Evolutionary conservation across 2,888 invertebrate species (phyloP), one percentile per base, ranked within the genome.

Genomic region (Conus canariensis): DNA sequence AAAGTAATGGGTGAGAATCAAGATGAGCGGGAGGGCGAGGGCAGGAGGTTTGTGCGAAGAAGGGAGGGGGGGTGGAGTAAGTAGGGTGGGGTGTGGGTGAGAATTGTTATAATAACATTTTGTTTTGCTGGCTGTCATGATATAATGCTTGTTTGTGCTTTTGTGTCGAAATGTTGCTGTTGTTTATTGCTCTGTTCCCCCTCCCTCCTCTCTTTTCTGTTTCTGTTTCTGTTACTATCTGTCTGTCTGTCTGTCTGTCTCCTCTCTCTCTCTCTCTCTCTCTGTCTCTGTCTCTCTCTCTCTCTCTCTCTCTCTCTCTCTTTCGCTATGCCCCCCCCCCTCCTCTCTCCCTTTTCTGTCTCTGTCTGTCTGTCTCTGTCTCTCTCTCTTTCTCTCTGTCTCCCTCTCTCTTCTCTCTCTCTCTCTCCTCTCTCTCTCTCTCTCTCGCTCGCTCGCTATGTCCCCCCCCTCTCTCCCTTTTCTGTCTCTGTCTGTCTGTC

Each of bases 371-470:
- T 16, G 30, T 70, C 22, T 70, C 16, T 22, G 1, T 70, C 70
- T 16, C 19, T 22, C 1, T 22, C 7, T 22, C 22, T 70, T 3
- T 16, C 19, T 70, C 16, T 70, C 70, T 70, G 1, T 8, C 45
- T 82, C 58, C 25, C 58, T 70, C 22, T 70, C 16, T 16, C 16
- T 16, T 7, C 64, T 64, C 64, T 64, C 64, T 64, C 64, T n/a
- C n/a, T 74, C 25, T 74, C n/a, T n/a, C n/a, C n/a, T 45, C 83
- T 6, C 83, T 83, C 58, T 58, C 83, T 83, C 58, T 83, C 83
- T 58, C 19, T 45, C 19, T 25, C 30, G 10, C 70, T 70, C 70
- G 8, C 70, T 70, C 70, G 8, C 70, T 70, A 9, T 19, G 6
- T 19, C 70, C 16, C 12, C 22, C 22, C 16, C 70, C 16, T 12